These are phyloP conservation scores for Acridotheres tristis DNA, from an alignment of 2,797 vertebrate species.

Conservation along the genomic window DNA sequence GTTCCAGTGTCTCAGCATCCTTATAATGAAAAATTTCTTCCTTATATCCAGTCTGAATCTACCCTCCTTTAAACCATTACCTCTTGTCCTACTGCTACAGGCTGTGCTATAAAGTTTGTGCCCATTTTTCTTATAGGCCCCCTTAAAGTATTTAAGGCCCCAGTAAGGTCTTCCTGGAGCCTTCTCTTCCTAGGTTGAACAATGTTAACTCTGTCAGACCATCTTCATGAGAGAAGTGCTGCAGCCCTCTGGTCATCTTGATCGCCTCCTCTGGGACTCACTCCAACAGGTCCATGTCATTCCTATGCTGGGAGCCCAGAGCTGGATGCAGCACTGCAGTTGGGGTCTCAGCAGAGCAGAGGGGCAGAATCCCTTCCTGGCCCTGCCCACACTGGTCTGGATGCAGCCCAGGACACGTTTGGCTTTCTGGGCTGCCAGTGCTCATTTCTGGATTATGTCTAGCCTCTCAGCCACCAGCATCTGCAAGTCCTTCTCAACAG, in stretches of 20 bases:
- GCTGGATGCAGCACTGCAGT: background rate
- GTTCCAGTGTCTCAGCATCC: background rate
- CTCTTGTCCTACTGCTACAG: background rate
- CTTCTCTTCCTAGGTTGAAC: background rate
- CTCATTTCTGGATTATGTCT: background rate
- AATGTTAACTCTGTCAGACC: background rate
- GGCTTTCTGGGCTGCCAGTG: fast-evolving
- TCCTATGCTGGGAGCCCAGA: background rate
- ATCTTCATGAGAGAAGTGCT: background rate
- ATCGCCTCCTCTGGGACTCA: background rate
- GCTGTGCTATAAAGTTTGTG: background rate
- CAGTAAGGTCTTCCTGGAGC: background rate
- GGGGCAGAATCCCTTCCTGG: background rate
- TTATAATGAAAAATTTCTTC: background rate
- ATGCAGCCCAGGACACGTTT: background rate
- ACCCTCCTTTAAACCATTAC: background rate
- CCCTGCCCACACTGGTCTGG: fast-evolving
- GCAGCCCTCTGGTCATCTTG: background rate
- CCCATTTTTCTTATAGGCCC: background rate
- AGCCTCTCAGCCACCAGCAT: background rate
- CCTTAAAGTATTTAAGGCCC: background rate
- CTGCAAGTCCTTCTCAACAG: background rate
- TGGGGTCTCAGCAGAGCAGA: background rate
- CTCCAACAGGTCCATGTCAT: background rate
- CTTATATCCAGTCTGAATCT: background rate